Evolutionary conservation across 2,888 invertebrate genomes (phyloP), one percentile per base, ranked within the genome.

Genomic region (Dyspetes luteomarginatus): DNA sequence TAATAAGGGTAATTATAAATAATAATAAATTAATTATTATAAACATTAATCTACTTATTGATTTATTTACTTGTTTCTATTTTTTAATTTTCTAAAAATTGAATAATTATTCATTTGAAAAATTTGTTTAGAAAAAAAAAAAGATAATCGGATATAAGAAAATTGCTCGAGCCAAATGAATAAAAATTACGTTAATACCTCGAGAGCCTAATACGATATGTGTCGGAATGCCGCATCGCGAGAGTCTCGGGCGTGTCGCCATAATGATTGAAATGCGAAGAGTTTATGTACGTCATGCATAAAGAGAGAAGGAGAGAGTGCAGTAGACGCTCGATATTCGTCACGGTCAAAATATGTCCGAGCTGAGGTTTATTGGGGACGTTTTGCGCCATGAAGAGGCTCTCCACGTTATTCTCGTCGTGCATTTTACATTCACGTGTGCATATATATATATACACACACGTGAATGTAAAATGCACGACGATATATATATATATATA

Each of bases 291-390:
- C 48, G 58, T 30, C 60, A 60, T 43, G 22, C 67, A 30, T 9
- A 15, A 4, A 17, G 4, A 45, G 17, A 45, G 48, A 48, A 52
- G 4, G 15, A 41, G 9, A 22, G 41, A 41, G 41, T 62, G 24
- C 62, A 62, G n/a, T n/a, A 9, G 24, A 50, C 41, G 43, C 24
- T 75, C 48, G 52, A 68, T 75, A 52, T 68, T 60, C 7, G 15
- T 74, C 65, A 65, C 64, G 65, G 74, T 67, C 58, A 36, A 50
- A 17, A 58, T 7, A 26, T 55, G n/a, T 9, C 56, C 56, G 24
- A 56, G 55, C 48, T 41, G 68, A 55, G 28, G 26, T 22, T 30
- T 48, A 15, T 3, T 28, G 50, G 52, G 12, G 22, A 17, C 45
- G n/a, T 73, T 78, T 78, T 45, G 17, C 72, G 15, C 9, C 45